phyloP scores from a whole-genome alignment of 2,888 invertebrate species.

The Scaptomyza polygonia region DNA sequence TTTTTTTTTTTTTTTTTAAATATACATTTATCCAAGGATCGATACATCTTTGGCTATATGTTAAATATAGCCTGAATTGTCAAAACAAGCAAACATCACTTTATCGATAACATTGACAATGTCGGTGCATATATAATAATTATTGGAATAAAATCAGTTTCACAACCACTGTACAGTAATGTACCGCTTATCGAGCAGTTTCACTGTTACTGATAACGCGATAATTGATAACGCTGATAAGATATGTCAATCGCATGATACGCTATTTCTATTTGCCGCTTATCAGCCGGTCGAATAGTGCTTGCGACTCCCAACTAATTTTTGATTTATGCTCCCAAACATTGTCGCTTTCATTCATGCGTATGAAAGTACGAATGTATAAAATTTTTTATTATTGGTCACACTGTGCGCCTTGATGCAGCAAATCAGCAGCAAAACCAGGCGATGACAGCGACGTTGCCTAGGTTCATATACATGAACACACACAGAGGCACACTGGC shows the following conservation, averaged over 20 bases:
- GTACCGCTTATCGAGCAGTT: constrained; percentile 45
- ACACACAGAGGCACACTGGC: background rate
- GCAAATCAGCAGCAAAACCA: constrained; percentile 2
- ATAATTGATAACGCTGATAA: constrained; percentile 32
- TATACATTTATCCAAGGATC: constrained; percentile 4
- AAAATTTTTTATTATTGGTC: constrained; percentile 24
- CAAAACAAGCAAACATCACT: constrained; percentile 8
- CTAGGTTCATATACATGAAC: constrained; percentile 23
- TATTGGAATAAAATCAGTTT: constrained; percentile 31
- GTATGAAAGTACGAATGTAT: background rate
- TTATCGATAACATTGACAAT: constrained; percentile 28
- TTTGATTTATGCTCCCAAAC: constrained; percentile 35
- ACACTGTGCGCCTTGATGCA: constrained; percentile 46
- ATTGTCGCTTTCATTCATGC: constrained; percentile 60
- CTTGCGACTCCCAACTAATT: constrained; percentile 20
- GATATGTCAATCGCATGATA: constrained; percentile 51
- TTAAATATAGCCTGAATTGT: constrained; percentile 25
- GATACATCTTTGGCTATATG: constrained; percentile 48
- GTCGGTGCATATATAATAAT: constrained; percentile 8
- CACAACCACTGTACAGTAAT: constrained; percentile 43
- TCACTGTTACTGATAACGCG: constrained; percentile 25
- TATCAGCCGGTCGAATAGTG: constrained; percentile 31
- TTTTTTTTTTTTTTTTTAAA: background rate
- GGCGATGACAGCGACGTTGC: constrained; percentile 10
- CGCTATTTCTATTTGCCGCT: constrained; percentile 18